phyloP scores from a whole-genome alignment of 2,797 vertebrate species.

The Poeciliopsis gracilis region DNA sequence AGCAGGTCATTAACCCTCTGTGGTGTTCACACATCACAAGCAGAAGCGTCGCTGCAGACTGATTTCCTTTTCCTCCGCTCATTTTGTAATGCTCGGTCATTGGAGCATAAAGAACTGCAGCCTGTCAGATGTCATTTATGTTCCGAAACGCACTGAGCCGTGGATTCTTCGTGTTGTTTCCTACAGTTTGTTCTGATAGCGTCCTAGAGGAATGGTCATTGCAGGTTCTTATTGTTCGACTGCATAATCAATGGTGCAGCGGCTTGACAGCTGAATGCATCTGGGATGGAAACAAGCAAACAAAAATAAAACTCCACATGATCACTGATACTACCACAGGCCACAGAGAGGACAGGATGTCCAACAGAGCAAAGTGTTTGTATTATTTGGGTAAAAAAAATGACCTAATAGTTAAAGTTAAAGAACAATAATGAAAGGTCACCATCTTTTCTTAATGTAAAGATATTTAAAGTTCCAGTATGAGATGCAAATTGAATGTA shows the following conservation, averaged over 20 bases:
- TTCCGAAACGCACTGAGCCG: constrained; percentile 27
- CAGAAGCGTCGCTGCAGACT: constrained; percentile 24
- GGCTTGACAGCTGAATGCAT: neutral
- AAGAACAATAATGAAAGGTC: neutral
- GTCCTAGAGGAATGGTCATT: constrained; percentile 3
- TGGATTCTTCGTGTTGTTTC: constrained; percentile 15
- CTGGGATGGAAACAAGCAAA: neutral
- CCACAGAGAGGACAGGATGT: neutral
- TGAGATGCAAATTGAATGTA: neutral
- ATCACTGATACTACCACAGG: neutral
- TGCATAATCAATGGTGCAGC: neutral
- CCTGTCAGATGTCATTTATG: constrained; percentile 49
- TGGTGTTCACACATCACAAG: constrained; percentile 18
- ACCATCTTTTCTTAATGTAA: neutral
- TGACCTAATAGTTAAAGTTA: neutral
- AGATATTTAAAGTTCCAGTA: neutral
- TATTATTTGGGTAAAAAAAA: neutral
- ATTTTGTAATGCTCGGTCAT: constrained; percentile 23
- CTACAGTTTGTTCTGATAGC: constrained; percentile 15
- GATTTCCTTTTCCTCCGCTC: constrained; percentile 15
- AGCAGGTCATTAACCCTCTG: constrained; percentile 6
- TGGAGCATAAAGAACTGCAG: constrained; percentile 43
- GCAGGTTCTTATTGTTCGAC: constrained; percentile 3
- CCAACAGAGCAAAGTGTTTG: neutral
- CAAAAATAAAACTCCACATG: neutral